Percentiles rank a stretch among this genome's conserved stretches.
phyloP scores from a whole-genome alignment of 2,888 invertebrate genomes.

The Leptinotarsa juncta region DNA sequence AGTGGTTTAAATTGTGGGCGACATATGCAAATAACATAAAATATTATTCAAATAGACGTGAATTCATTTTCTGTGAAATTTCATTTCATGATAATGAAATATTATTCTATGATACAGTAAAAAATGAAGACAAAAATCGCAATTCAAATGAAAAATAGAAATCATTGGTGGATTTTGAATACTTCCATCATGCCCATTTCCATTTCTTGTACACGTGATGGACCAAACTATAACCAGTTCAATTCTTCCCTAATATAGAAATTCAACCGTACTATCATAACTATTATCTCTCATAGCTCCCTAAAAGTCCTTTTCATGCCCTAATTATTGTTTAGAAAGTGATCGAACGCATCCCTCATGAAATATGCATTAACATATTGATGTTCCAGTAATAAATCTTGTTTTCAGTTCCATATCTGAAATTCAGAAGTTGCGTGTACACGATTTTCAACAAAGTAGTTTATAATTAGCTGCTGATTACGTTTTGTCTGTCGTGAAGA shows the following conservation, averaged over 20 bases:
- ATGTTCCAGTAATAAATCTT: slow-evolving; percentile 37
- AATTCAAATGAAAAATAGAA: too few species aligned
- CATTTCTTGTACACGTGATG: too few species aligned
- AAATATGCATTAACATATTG: slow-evolving; percentile 37
- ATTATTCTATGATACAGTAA: too few species aligned
- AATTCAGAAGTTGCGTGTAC: slow-evolving; percentile 33
- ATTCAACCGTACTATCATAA: background rate
- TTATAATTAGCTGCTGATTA: slow-evolving; percentile 42
- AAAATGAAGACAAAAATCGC: too few species aligned
- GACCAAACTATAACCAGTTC: too few species aligned
- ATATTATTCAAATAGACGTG: too few species aligned
- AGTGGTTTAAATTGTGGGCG: too few species aligned
- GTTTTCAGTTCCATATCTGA: slow-evolving; percentile 29
- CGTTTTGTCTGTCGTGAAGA: slow-evolving; percentile 39
- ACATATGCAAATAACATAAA: too few species aligned
- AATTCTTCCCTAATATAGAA: background rate
- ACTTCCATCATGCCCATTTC: too few species aligned
- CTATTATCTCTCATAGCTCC: background rate
- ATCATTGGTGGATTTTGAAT: too few species aligned
- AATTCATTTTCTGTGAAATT: too few species aligned
- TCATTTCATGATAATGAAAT: too few species aligned
- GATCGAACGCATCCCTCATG: slow-evolving; percentile 21
- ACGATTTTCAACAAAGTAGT: slow-evolving; percentile 39
- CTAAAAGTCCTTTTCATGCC: background rate
- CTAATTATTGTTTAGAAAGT: background rate